Percentiles rank a stretch among this genome's conserved stretches.
These are phyloP conservation scores for Eptatretus burgeri DNA, from an alignment of 2,113 vertebrate species.

Conservation along the genomic window DNA sequence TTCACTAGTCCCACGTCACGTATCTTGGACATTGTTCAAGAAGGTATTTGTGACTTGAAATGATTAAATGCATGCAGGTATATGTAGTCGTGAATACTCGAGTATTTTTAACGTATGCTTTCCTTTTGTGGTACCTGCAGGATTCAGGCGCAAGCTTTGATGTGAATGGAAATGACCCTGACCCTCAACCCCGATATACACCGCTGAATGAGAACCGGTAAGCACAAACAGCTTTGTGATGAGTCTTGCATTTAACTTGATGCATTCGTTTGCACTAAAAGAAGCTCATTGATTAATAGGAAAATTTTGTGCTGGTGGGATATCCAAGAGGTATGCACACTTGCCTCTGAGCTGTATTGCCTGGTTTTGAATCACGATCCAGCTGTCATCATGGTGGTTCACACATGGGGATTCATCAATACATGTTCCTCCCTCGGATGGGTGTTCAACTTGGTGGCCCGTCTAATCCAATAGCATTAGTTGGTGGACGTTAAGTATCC, in stretches of 20 bases:
- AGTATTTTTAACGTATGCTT: not conserved
- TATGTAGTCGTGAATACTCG: not conserved
- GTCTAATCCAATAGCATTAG: no score
- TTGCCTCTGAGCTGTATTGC: no score
- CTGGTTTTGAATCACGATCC: no score
- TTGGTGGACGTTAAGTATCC: no score
- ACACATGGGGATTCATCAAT: no score
- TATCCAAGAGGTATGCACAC: not conserved
- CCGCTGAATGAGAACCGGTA: conserved; percentile 20
- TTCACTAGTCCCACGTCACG: no score
- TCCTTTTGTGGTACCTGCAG: conserved; percentile 16
- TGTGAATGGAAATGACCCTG: conserved; percentile 22
- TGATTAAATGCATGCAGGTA: not conserved
- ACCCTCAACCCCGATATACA: conserved; percentile 23
- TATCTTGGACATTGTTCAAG: no score
- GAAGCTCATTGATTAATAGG: not conserved
- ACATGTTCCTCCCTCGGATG: no score
- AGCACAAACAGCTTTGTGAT: conserved; percentile 9
- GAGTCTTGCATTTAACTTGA: not conserved
- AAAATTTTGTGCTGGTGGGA: not conserved
- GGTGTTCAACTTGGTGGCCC: no score
- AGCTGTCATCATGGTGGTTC: no score
- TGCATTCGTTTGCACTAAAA: not conserved
- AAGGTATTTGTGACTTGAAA: no score
- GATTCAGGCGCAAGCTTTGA: conserved; percentile 29